Conservation (phyloP, 2,113 vertebrate species). For the Ammodytes dubius region DNA sequence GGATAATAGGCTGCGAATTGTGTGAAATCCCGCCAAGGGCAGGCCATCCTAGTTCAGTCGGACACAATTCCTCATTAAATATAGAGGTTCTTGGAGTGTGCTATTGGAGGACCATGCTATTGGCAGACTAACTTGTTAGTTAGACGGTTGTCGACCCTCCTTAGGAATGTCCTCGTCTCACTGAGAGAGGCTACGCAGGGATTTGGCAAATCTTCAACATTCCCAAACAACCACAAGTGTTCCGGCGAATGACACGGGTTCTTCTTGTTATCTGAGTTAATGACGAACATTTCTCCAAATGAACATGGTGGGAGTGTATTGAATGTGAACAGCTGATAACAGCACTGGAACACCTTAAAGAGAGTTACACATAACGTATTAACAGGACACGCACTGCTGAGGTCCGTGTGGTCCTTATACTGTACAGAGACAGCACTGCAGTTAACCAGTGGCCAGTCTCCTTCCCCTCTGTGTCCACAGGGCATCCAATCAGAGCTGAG, state of each 20-base stretch:
- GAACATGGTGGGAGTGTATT: slow-evolving; percentile 50
- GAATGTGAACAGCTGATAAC: slow-evolving; percentile 71
- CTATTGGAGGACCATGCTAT: background rate
- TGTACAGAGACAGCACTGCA: background rate
- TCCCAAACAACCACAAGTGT: slow-evolving; percentile 5
- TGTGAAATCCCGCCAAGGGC: background rate
- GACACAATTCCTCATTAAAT: background rate
- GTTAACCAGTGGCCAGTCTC: slow-evolving; percentile 73
- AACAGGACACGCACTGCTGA: slow-evolving; percentile 55
- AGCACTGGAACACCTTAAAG: slow-evolving; percentile 79
- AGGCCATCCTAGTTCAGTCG: background rate
- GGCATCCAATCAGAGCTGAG: slow-evolving; percentile 50
- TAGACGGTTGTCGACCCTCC: background rate
- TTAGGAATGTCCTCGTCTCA: background rate
- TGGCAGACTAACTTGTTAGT: background rate
- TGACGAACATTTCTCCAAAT: slow-evolving; percentile 53
- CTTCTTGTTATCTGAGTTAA: slow-evolving; percentile 50
- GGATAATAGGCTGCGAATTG: too few species aligned
- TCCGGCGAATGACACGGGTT: background rate
- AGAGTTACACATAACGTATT: slow-evolving; percentile 81
- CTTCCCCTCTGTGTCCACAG: background rate
- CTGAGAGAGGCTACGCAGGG: background rate
- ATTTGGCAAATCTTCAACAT: background rate
- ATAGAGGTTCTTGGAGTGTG: background rate
- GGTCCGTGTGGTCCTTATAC: background rate